A percentile compares a stretch with the other conserved stretches of the same genome.
Evolutionary conservation across 1,140 invertebrate species (phyloP).

Genomic region (Aphidius gifuensis): DNA sequence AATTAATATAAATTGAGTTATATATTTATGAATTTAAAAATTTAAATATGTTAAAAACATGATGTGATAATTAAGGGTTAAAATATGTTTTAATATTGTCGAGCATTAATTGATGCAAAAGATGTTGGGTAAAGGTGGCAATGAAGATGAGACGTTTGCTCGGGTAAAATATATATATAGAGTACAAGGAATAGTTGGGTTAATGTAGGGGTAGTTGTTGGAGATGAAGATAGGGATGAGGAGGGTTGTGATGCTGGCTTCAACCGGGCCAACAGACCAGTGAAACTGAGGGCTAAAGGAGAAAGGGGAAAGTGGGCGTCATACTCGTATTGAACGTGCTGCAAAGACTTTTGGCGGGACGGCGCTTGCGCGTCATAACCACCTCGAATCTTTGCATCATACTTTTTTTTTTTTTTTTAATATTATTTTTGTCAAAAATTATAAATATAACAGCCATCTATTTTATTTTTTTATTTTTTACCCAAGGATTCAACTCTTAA

Average conservation of each 20-base stretch:
- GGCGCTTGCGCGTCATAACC: constrained; percentile 15
- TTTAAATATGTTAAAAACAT: too few species aligned
- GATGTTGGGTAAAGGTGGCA: constrained; percentile 1
- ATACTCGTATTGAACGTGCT: constrained; percentile 23
- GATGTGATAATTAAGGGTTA: not conserved
- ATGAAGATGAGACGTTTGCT: not conserved
- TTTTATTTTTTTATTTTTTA: too few species aligned
- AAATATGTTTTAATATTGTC: constrained; percentile 10
- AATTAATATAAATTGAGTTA: too few species aligned
- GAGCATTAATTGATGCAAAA: constrained; percentile 24
- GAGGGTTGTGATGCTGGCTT: not conserved
- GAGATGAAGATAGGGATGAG: constrained; percentile 6
- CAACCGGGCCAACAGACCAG: too few species aligned
- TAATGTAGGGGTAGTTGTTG: not conserved
- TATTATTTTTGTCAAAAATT: not conserved
- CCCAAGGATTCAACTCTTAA: too few species aligned
- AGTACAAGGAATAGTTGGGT: not conserved
- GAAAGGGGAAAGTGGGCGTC: constrained; percentile 10
- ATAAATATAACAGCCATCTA: too few species aligned
- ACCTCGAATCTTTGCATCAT: not conserved
- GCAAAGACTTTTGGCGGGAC: constrained; percentile 20
- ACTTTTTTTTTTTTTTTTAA: not conserved
- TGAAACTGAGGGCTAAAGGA: too few species aligned
- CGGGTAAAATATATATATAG: not conserved
- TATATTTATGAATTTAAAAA: too few species aligned